Conservation (phyloP, 2,888 invertebrate genomes). For the Oscheius onirici region DNA sequence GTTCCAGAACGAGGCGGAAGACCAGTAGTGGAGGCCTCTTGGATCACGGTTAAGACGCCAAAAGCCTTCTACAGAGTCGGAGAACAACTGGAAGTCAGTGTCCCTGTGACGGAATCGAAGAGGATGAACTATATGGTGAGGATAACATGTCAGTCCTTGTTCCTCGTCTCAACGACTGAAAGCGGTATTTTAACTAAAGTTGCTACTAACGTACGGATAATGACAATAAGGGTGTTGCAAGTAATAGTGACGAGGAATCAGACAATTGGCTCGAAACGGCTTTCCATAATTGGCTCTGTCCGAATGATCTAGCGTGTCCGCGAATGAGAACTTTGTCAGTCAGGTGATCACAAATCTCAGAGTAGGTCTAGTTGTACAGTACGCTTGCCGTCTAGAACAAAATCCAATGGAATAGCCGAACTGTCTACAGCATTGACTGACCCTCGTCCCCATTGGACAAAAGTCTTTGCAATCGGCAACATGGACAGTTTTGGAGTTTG, state of each 20-base stretch:
- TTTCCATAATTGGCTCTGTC: no score
- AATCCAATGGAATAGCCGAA: neutral
- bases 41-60: slow-evolving; percentile 26
- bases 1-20: neutral
- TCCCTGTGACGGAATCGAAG: slow-evolving; percentile 8
- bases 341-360: no score
- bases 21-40: slow-evolving; percentile 14
- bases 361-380: neutral
- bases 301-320: no score
- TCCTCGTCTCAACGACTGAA: no score
- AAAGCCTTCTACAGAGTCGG: slow-evolving; percentile 35
- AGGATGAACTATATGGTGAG: slow-evolving; percentile 37
- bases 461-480: neutral
- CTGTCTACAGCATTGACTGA: slow-evolving; percentile 5
- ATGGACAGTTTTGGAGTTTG: neutral
- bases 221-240: neutral
- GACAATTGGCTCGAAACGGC: neutral
- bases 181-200: neutral
- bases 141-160: no score
- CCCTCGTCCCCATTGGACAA: neutral
- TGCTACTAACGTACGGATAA: neutral
- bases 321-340: no score
- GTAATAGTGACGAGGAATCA: neutral
- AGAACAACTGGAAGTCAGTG: slow-evolving; percentile 29
- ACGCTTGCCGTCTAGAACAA: slow-evolving; percentile 1